phyloP scores from a whole-genome alignment of 2,797 vertebrate genomes.

The Spinus olivaceus region DNA sequence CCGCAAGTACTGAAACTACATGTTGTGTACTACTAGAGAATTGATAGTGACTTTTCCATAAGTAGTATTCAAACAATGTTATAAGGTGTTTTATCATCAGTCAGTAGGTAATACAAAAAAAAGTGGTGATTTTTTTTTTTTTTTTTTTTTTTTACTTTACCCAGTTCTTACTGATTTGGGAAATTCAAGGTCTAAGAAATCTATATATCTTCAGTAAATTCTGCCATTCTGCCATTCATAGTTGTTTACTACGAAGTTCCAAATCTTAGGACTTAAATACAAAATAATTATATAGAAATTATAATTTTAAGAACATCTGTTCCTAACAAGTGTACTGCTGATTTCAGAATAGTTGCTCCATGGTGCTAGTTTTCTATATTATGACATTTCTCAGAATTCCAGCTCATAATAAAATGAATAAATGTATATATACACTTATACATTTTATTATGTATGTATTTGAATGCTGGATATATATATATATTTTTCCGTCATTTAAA shows the following conservation, averaged over 20 bases:
- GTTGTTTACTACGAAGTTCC: background rate
- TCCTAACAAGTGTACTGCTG: background rate
- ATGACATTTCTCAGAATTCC: background rate
- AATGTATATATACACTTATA: background rate
- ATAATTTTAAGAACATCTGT: background rate
- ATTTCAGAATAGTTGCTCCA: background rate
- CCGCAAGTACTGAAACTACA: background rate
- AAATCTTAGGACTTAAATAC: background rate
- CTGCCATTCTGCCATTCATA: background rate
- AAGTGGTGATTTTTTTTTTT: too few relatives aligned
- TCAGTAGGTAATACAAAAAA: background rate
- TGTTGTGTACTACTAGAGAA: background rate
- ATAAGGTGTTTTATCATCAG: background rate
- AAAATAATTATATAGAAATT: background rate
- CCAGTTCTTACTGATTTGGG: background rate
- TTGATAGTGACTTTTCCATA: background rate
- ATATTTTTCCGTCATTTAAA: background rate
- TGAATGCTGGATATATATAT: background rate
- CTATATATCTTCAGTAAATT: background rate
- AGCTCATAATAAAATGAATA: background rate
- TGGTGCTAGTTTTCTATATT: background rate
- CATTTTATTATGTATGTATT: background rate
- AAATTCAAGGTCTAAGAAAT: background rate
- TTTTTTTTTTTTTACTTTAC: background rate
- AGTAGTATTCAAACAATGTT: background rate